A percentile compares a stretch with the other conserved stretches of the same genome.
These are phyloP conservation scores for Drosophila antonietae DNA, from an alignment of 2,888 invertebrate species.

Conservation along the genomic window DNA sequence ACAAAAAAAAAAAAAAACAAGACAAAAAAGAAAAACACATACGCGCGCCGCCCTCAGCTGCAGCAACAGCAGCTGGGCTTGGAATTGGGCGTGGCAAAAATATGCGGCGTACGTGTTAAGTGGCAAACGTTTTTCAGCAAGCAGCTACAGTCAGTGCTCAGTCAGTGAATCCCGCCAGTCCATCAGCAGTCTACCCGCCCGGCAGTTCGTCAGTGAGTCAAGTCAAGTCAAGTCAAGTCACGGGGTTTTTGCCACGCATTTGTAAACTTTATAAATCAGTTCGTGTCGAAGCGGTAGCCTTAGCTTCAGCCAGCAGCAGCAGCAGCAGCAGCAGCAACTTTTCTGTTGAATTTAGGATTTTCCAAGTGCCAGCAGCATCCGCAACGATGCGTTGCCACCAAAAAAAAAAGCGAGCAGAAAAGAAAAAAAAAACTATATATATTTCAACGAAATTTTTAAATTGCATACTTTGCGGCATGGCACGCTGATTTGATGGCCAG, in stretches of 20 bases:
- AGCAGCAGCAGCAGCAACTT: conserved; percentile 5
- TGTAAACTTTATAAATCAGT: conserved; percentile 79
- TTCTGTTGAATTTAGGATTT: conserved; percentile 25
- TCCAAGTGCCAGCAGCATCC: conserved; percentile 36
- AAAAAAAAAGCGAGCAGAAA: conserved; percentile 33
- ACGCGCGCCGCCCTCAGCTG: not conserved
- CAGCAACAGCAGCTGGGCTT: conserved; percentile 12
- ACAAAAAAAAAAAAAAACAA: conserved; percentile 28
- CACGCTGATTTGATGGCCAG: conserved; percentile 68
- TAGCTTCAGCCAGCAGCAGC: conserved; percentile 3
- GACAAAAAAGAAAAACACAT: conserved; percentile 14
- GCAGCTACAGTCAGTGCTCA: conserved; percentile 14
- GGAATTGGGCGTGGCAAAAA: conserved; percentile 65
- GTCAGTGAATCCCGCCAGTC: conserved; percentile 21
- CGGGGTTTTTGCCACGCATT: conserved; percentile 79
- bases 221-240: conserved; percentile 65
- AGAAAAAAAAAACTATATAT: not conserved
- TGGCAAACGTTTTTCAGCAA: conserved; percentile 76
- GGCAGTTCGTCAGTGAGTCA: conserved; percentile 37
- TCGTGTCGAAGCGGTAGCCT: conserved; percentile 74
- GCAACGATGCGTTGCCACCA: conserved; percentile 62
- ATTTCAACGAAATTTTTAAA: conserved; percentile 57
- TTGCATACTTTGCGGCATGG: conserved; percentile 75
- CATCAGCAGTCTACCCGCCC: conserved; percentile 23
- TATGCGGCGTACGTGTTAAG: conserved; percentile 79